phyloP scores from a whole-genome alignment of 1,140 invertebrate species.

The Papilio polyxenes region DNA sequence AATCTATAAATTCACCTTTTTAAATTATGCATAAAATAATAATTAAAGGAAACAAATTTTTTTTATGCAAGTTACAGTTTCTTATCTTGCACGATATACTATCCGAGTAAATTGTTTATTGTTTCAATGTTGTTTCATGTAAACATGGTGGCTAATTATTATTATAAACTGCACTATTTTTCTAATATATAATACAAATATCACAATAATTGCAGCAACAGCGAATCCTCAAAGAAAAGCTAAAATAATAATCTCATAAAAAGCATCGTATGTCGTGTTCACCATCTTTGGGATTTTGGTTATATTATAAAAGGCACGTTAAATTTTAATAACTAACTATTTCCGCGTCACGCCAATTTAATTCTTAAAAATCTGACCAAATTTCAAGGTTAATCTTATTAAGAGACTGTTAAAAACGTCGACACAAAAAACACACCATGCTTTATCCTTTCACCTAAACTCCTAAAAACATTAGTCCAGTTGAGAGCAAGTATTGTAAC shows the following conservation, averaged over 20 bases:
- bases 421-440: slow-evolving; percentile 42
- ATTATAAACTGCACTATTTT: neutral
- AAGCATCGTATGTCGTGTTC: no score
- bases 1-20: neutral
- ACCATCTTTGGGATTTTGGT: no score
- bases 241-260: neutral
- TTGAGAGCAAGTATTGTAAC: slow-evolving; percentile 48
- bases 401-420: slow-evolving; percentile 41
- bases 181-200: neutral
- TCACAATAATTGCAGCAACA: no score
- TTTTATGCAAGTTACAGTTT: neutral
- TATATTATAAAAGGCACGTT: neutral
- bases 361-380: slow-evolving; percentile 37
- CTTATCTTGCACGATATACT: neutral
- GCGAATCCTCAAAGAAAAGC: no score
- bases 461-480: slow-evolving; percentile 35
- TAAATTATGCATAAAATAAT: neutral
- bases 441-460: slow-evolving; percentile 63
- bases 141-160: neutral
- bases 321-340: neutral
- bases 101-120: neutral
- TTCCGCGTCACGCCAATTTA: slow-evolving; percentile 30
- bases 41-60: neutral
- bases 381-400: slow-evolving; percentile 54
- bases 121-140: neutral